Evolutionary conservation across 2,888 invertebrate species (phyloP).

Genomic region (Epirrhoe alternata): DNA sequence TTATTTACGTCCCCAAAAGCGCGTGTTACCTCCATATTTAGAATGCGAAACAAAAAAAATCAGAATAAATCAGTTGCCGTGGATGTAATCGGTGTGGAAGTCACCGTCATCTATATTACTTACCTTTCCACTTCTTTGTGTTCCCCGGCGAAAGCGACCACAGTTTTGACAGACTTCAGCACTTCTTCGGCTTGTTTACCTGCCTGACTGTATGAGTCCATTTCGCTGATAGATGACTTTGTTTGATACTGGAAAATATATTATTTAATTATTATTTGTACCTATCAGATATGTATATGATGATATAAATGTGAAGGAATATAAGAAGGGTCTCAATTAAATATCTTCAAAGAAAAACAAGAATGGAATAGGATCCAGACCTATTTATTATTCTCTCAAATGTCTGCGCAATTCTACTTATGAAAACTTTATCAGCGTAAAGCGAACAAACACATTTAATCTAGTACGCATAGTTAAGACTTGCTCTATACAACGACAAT

Average conservation of each 20-base stretch:
- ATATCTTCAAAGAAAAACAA: too few relatives aligned
- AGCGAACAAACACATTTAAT: constrained; percentile 12
- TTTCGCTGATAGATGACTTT: constrained; percentile 87
- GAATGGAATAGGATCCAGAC: too few relatives aligned
- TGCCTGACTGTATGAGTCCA: constrained; percentile 91
- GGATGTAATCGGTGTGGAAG: background rate
- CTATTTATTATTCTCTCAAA: too few relatives aligned
- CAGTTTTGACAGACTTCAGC: constrained; percentile 89
- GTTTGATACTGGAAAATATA: constrained; percentile 81
- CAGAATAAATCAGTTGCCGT: too few relatives aligned
- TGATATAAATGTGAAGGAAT: background rate
- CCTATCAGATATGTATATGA: background rate
- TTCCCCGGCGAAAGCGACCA: constrained; percentile 91
- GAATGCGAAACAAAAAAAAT: too few relatives aligned
- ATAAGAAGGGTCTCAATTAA: too few relatives aligned
- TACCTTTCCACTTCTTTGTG: constrained; percentile 89
- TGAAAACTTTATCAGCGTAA: constrained; percentile 11
- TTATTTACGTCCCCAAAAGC: too few relatives aligned
- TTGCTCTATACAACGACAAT: constrained; percentile 11
- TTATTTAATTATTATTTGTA: constrained; percentile 2
- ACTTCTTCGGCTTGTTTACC: constrained; percentile 92
- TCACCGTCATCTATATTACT: background rate
- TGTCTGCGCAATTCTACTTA: too few relatives aligned
- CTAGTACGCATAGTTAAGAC: constrained; percentile 10
- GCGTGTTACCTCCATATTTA: too few relatives aligned